phyloP scores from a whole-genome alignment of 37 sponge, comb jelly and placozoan species.

The Axinella damicornis region DNA sequence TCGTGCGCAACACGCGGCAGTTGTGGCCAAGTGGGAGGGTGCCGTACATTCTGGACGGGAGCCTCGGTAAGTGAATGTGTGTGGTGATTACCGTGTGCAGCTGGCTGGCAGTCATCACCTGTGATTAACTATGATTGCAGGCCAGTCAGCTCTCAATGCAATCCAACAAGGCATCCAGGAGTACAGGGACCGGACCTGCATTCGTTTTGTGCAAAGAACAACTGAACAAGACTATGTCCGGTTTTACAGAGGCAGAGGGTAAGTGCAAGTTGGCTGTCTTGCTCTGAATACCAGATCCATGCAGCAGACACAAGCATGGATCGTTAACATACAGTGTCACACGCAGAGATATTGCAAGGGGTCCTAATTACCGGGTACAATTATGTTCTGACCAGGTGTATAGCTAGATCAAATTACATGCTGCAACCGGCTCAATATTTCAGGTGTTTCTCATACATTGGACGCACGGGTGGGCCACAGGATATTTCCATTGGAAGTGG shows the following conservation, averaged over 20 bases:
- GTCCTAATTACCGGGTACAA: no score
- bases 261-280: no score
- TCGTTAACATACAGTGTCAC: no score
- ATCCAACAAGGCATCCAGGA: slow-evolving; percentile 60
- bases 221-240: slow-evolving; percentile 63
- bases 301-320: no score
- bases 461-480: slow-evolving; percentile 48
- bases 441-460: slow-evolving; percentile 81
- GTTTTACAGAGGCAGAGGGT: slow-evolving; percentile 75
- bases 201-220: slow-evolving; percentile 62
- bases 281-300: no score
- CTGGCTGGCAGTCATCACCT: no score
- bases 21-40: slow-evolving; percentile 41
- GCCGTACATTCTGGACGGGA: slow-evolving; percentile 42
- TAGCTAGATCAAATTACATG: not conserved
- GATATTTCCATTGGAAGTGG: slow-evolving; percentile 82
- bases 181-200: slow-evolving; percentile 60
- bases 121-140: no score
- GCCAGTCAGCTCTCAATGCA: slow-evolving; percentile 38
- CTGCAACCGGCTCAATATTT: not conserved
- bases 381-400: not conserved
- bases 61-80: slow-evolving; percentile 23
- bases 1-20: not conserved
- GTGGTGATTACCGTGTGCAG: no score
- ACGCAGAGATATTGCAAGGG: no score